Conservation (phyloP, 2,797 vertebrate genomes). For the Onychomys torridus region DNA sequence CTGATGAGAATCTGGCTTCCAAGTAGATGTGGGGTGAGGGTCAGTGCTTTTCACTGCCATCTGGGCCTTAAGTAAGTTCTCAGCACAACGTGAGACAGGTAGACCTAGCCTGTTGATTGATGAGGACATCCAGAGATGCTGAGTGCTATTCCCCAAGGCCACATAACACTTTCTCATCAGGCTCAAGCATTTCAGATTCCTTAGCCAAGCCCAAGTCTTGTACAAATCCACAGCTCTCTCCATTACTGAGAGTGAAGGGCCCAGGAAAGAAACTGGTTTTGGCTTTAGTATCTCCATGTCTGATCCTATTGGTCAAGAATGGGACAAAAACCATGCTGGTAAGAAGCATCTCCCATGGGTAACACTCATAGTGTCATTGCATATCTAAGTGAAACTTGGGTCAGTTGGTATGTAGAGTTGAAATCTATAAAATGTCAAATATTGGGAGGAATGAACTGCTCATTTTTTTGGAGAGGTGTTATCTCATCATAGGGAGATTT, state of each 20-base stretch:
- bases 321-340: neutral
- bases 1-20: neutral
- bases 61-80: slow-evolving; percentile 34
- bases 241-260: neutral
- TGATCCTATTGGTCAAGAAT: slow-evolving; percentile 32
- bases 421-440: slow-evolving; percentile 31
- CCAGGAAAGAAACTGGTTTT: slow-evolving; percentile 12
- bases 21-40: neutral
- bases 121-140: neutral
- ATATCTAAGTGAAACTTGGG: neutral
- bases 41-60: neutral
- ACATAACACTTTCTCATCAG: slow-evolving; percentile 14
- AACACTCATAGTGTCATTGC: neutral
- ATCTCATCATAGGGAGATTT: slow-evolving; percentile 30
- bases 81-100: neutral
- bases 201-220: slow-evolving; percentile 23
- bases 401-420: neutral
- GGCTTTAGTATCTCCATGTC: slow-evolving; percentile 7
- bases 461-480: neutral
- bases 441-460: neutral
- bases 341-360: neutral
- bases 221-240: slow-evolving; percentile 24
- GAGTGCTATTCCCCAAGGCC: slow-evolving; percentile 1
- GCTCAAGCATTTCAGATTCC: slow-evolving; percentile 26
- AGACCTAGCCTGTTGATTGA: slow-evolving; percentile 38